phyloP scores from a whole-genome alignment of 2,113 vertebrate genomes.

The Xenotilapia leptura region DNA sequence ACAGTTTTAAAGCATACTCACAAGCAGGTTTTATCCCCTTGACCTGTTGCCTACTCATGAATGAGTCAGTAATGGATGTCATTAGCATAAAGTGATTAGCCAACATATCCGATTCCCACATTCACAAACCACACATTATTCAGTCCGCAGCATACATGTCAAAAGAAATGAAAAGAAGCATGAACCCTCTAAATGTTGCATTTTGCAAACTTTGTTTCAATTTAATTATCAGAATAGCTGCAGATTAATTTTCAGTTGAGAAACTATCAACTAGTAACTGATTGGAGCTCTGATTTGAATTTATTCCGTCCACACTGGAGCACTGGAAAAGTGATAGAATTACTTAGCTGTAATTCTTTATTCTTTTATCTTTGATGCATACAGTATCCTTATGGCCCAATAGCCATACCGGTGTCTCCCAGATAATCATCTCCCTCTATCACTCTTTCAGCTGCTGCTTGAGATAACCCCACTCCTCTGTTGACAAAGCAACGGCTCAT shows the following conservation, averaged over 20 bases:
- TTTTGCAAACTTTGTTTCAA: background rate
- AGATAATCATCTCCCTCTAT: conserved; percentile 60
- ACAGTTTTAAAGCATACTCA: background rate
- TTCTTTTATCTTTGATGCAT: background rate
- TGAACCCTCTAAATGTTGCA: background rate
- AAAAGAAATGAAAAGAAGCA: background rate
- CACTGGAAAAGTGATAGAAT: background rate
- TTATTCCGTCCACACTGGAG: background rate
- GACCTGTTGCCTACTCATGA: background rate
- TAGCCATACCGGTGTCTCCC: conserved; percentile 21
- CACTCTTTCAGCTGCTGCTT: conserved; percentile 54
- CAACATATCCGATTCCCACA: background rate
- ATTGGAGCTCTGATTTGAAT: background rate
- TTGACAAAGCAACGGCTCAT: conserved; percentile 65
- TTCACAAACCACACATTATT: background rate
- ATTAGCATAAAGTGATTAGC: background rate
- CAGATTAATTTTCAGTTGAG: background rate
- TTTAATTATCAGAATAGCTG: background rate
- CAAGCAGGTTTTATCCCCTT: background rate
- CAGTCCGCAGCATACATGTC: background rate
- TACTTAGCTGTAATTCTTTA: background rate
- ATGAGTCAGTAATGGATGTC: background rate
- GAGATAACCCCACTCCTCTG: conserved; percentile 53
- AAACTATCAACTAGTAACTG: background rate
- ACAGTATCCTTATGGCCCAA: conserved; percentile 5